phyloP scores from a whole-genome alignment of 2,888 invertebrate species.

The Calameuta pallipes region DNA sequence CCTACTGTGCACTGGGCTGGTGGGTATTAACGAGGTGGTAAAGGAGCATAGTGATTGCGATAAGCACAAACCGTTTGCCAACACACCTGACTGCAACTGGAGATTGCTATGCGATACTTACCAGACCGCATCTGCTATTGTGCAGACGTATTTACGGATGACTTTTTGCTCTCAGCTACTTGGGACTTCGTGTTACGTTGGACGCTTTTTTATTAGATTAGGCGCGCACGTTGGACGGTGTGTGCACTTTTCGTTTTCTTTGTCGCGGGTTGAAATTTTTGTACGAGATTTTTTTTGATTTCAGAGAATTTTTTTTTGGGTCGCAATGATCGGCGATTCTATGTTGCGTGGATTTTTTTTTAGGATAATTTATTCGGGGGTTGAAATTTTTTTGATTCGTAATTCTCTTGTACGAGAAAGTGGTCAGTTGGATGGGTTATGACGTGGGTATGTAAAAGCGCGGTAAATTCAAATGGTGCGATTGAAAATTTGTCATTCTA shows the following conservation, averaged over 20 bases:
- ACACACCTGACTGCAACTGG: slow-evolving; percentile 58
- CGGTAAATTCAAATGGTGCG: background rate
- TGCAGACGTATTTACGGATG: background rate
- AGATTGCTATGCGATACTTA: slow-evolving; percentile 53
- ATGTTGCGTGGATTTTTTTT: too few relatives aligned
- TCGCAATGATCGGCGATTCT: too few relatives aligned
- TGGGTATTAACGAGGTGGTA: background rate
- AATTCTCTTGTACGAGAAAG: too few relatives aligned
- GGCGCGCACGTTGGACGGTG: background rate
- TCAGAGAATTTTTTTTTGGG: too few relatives aligned
- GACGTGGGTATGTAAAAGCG: too few relatives aligned
- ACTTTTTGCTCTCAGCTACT: background rate
- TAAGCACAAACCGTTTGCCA: slow-evolving; percentile 27
- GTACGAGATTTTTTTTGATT: too few relatives aligned
- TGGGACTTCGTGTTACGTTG: background rate
- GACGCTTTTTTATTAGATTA: background rate
- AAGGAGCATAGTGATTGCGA: background rate
- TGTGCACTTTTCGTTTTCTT: background rate
- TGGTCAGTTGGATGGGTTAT: too few relatives aligned
- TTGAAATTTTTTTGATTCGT: too few relatives aligned
- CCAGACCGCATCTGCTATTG: slow-evolving; percentile 7
- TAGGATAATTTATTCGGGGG: background rate
- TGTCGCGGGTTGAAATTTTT: background rate
- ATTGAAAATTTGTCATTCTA: background rate
- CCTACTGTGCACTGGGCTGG: background rate